Percentiles rank a stretch among this genome's conserved stretches.
These are phyloP conservation scores for Epirrhoe tristata DNA, from an alignment of 2,888 invertebrate genomes.

Conservation along the genomic window DNA sequence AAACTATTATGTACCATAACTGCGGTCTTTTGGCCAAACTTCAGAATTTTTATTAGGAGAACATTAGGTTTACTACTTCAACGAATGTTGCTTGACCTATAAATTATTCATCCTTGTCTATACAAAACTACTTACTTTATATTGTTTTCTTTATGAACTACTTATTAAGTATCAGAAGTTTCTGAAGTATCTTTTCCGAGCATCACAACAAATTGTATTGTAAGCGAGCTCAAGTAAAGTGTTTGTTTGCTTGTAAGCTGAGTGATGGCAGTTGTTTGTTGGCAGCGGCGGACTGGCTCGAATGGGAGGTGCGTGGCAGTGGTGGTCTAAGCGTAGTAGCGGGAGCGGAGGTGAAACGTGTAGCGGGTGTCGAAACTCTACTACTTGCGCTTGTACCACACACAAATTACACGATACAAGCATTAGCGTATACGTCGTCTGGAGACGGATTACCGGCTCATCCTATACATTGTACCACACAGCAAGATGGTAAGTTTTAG, in stretches of 20 bases:
- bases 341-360: conserved; percentile 91
- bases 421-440: conserved; percentile 93
- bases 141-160: background rate
- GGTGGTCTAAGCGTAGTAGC: conserved; percentile 58
- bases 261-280: conserved; percentile 83
- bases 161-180: background rate
- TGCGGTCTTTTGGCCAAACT: background rate
- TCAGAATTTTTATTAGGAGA: background rate
- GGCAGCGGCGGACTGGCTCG: conserved; percentile 82
- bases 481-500: conserved; percentile 90
- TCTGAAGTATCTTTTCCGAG: conserved; percentile 7
- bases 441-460: conserved; percentile 93
- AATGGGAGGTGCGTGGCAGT: conserved; percentile 77
- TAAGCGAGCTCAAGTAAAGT: conserved; percentile 21
- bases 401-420: conserved; percentile 95
- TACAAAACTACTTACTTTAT: background rate
- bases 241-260: conserved; percentile 66
- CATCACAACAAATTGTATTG: conserved; percentile 14
- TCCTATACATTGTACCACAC: conserved; percentile 92
- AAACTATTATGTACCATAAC: background rate
- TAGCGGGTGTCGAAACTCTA: conserved; percentile 91
- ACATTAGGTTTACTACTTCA: background rate
- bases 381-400: conserved; percentile 92
- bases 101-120: background rate
- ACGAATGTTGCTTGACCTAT: background rate